These are phyloP conservation scores for Aphelenchoides avenae DNA, from an alignment of 1,140 invertebrate species.

Conservation along the genomic window DNA sequence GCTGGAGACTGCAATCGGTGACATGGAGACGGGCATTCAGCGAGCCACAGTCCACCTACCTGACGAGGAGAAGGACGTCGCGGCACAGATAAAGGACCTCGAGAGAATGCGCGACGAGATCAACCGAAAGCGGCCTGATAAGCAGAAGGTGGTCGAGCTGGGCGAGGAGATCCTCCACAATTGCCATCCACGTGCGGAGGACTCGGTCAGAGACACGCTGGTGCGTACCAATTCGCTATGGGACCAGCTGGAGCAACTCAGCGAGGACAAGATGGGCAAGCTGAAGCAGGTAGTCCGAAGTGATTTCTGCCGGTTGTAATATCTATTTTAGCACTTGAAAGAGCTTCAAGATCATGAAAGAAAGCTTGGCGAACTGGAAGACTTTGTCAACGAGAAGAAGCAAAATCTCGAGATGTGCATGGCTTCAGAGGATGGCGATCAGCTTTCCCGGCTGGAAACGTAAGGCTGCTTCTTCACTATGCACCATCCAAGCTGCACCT, in stretches of 20 bases:
- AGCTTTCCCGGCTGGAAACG: slow-evolving; percentile 55
- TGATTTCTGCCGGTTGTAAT: slow-evolving; percentile 2
- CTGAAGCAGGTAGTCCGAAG: slow-evolving; percentile 7
- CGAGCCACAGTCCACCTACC: slow-evolving; percentile 15
- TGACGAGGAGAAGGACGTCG: slow-evolving; percentile 19
- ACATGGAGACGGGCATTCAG: slow-evolving; percentile 25
- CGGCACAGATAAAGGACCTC: slow-evolving; percentile 17
- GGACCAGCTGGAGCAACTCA: slow-evolving; percentile 34
- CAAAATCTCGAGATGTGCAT: slow-evolving; percentile 29
- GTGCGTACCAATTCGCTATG: slow-evolving; percentile 29
- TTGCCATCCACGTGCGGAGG: slow-evolving; percentile 33
- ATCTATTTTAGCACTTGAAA: slow-evolving; percentile 21
- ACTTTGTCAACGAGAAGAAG: slow-evolving; percentile 29
- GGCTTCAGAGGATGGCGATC: slow-evolving; percentile 61
- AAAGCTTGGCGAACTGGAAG: slow-evolving; percentile 22
- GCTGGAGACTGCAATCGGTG: slow-evolving; percentile 6
- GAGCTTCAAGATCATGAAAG: slow-evolving; percentile 24
- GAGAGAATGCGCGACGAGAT: slow-evolving; percentile 28
- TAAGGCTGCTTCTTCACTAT: slow-evolving; percentile 18
- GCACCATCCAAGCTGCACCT: background rate
- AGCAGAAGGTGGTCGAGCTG: slow-evolving; percentile 34
- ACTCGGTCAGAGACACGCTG: slow-evolving; percentile 8
- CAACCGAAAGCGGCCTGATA: background rate
- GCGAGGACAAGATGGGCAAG: slow-evolving; percentile 29
- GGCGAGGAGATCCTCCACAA: slow-evolving; percentile 24